Evolutionary conservation across 2,888 invertebrate genomes (phyloP).

Genomic region (Rhagophthalmus giganteus): DNA sequence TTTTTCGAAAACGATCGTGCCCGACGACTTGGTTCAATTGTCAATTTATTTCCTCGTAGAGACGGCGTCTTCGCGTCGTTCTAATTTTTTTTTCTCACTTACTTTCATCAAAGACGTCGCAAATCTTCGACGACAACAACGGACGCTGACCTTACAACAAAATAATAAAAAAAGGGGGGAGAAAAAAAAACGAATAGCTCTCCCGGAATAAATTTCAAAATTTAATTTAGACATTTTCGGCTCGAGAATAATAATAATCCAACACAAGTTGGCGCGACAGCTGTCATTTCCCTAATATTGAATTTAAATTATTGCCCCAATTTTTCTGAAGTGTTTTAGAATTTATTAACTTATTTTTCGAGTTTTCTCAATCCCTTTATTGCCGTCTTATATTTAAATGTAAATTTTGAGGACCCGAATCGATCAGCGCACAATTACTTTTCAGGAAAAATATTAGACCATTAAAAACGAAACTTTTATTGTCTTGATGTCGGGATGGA

Average conservation of each 20-base stretch:
- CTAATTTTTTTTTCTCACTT: too few relatives aligned
- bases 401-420: constrained; percentile 20
- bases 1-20: too few relatives aligned
- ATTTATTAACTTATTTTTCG: constrained; percentile 30
- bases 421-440: constrained; percentile 25
- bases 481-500: constrained; percentile 17
- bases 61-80: neutral
- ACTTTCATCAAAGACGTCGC: too few relatives aligned
- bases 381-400: constrained; percentile 23
- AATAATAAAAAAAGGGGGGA: neutral
- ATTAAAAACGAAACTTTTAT: constrained; percentile 23
- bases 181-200: neutral
- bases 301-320: constrained; percentile 29
- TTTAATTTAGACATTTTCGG: neutral
- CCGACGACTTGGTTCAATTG: too few relatives aligned
- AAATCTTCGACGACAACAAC: too few relatives aligned
- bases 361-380: constrained; percentile 23
- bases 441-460: constrained; percentile 24
- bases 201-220: constrained; percentile 1
- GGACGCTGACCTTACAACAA: neutral
- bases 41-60: too few relatives aligned
- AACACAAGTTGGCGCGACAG: constrained; percentile 28
- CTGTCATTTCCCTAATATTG: constrained; percentile 28
- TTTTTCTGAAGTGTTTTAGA: constrained; percentile 24
- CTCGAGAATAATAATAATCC: constrained; percentile 18